A percentile compares a stretch with the other conserved stretches of the same genome.
Conservation (phyloP, 2,888 invertebrate species). For the Cyaniris semiargus region DNA sequence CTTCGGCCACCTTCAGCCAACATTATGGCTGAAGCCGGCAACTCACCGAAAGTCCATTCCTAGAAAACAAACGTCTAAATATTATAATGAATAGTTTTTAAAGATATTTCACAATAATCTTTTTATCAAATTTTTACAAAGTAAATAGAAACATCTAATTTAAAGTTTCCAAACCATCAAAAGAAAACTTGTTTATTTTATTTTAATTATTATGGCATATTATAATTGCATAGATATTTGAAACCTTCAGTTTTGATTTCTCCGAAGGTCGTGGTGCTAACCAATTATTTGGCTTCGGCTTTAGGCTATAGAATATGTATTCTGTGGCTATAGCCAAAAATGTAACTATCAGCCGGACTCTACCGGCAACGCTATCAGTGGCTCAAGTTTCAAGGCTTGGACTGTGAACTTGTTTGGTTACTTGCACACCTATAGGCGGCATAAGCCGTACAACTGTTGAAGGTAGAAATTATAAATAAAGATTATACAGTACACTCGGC, state of each 20-base stretch:
- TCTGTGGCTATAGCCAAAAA: not conserved
- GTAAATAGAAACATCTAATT: not conserved
- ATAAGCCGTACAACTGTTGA: not conserved
- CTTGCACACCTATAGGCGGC: conserved; percentile 54
- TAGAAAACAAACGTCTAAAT: too few species aligned
- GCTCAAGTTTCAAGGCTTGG: conserved; percentile 44
- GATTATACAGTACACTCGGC: too few species aligned
- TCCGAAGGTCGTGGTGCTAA: not conserved
- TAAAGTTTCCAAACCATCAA: too few species aligned
- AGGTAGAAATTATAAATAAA: not conserved
- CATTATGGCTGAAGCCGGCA: not conserved
- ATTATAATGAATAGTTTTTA: too few species aligned
- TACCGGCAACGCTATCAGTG: not conserved
- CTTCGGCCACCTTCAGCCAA: not conserved
- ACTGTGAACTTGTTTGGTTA: conserved; percentile 64
- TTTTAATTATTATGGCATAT: too few species aligned
- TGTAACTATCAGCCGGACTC: not conserved
- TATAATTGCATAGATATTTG: too few species aligned
- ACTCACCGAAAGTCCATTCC: too few species aligned
- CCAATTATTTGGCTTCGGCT: not conserved
- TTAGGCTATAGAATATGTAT: too few species aligned
- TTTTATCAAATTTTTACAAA: too few species aligned
- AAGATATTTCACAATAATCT: too few species aligned
- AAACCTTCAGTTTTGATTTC: not conserved
- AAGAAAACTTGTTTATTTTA: too few species aligned